Percentiles rank a stretch among this genome's conserved stretches.
These are phyloP conservation scores for Falco novaeseelandiae DNA, from an alignment of 2,797 vertebrate species.

Conservation along the genomic window DNA sequence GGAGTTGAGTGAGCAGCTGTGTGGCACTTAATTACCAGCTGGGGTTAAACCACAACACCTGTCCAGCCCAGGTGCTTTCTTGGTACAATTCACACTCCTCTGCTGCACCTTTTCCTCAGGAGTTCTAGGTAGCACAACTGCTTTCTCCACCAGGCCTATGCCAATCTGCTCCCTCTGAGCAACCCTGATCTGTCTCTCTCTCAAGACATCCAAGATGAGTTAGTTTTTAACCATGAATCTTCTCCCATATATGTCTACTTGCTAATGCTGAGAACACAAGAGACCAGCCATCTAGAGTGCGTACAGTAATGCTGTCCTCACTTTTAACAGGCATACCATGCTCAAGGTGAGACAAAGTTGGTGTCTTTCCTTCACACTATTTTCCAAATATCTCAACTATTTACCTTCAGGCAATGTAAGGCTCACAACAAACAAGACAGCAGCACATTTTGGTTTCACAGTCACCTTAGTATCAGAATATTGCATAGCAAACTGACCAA, in stretches of 20 bases:
- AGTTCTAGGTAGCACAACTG: background rate
- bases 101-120: background rate
- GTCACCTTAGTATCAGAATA: background rate
- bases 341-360: background rate
- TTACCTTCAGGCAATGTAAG: background rate
- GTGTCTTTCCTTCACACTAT: background rate
- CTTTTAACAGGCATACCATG: background rate
- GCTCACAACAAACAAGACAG: background rate
- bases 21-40: no score
- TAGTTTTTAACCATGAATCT: background rate
- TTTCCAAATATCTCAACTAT: background rate
- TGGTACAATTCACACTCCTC: background rate
- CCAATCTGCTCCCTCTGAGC: background rate
- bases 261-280: background rate
- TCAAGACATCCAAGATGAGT: background rate
- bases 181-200: background rate
- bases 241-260: background rate
- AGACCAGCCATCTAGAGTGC: background rate
- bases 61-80: background rate
- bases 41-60: no score
- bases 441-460: background rate
- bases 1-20: no score
- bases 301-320: background rate
- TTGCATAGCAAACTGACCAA: background rate
- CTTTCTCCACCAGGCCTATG: background rate